A percentile compares a stretch with the other conserved stretches of the same genome.
Evolutionary conservation across 2,888 invertebrate species (phyloP).

Genomic region (Dryomyza anilis): DNA sequence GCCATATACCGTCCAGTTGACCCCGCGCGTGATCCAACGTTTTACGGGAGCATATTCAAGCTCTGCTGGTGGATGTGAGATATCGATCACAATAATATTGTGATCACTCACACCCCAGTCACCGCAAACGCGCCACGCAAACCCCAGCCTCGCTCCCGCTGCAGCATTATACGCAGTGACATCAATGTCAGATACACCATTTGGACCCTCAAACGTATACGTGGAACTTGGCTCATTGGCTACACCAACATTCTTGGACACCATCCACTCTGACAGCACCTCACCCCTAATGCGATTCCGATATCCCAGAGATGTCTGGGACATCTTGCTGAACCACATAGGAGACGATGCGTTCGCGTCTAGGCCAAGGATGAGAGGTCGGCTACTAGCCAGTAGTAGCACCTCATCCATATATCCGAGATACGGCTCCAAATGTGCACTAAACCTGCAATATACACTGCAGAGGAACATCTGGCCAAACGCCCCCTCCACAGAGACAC

Average conservation of each 20-base stretch:
- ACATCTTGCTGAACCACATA: conserved; percentile 20
- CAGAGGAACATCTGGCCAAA: neutral
- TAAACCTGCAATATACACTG: neutral
- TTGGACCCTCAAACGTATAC: neutral
- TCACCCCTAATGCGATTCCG: no score
- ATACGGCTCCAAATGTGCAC: conserved; percentile 2
- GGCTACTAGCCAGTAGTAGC: conserved; percentile 12
- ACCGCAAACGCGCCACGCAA: no score
- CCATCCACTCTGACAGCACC: conserved; percentile 3
- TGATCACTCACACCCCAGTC: conserved; percentile 10
- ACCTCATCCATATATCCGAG: conserved; percentile 11
- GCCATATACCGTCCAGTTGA: no score
- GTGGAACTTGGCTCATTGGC: neutral
- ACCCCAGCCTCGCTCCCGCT: neutral
- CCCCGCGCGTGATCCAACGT: neutral
- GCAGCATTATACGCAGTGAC: neutral
- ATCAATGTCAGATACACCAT: neutral
- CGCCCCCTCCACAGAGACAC: neutral
- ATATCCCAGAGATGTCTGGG: conserved; percentile 8
- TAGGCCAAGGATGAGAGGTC: neutral
- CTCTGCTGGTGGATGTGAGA: neutral
- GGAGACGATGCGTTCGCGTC: conserved; percentile 23
- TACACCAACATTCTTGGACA: neutral
- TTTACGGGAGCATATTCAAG: neutral
- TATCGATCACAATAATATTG: neutral